Conservation (phyloP, 2,888 invertebrate genomes). For the Nemotelus nigrinus region DNA sequence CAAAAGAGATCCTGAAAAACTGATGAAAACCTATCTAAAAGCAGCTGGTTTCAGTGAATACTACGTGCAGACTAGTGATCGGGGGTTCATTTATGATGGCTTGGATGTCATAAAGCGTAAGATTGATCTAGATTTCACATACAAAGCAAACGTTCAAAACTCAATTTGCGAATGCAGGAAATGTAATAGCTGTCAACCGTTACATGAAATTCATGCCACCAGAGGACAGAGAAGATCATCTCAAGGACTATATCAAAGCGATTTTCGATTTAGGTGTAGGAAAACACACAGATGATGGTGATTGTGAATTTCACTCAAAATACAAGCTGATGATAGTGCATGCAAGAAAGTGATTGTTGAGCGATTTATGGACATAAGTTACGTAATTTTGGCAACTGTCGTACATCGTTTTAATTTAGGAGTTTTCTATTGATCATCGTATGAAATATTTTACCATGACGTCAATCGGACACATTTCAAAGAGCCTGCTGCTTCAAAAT, state of each 20-base stretch:
- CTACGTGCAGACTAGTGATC: slow-evolving; percentile 70
- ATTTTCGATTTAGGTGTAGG: slow-evolving; percentile 65
- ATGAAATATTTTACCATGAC: no score
- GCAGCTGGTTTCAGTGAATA: slow-evolving; percentile 71
- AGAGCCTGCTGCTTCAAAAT: no score
- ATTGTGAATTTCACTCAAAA: slow-evolving; percentile 65
- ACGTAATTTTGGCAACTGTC: no score
- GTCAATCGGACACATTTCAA: no score
- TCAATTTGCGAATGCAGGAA: slow-evolving; percentile 65
- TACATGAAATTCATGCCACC: slow-evolving; percentile 72
- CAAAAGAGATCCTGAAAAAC: slow-evolving; percentile 69
- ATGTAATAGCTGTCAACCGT: slow-evolving; percentile 76
- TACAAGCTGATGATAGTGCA: slow-evolving; percentile 68
- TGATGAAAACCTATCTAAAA: slow-evolving; percentile 68
- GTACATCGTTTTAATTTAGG: no score
- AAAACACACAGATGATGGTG: slow-evolving; percentile 63
- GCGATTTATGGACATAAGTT: no score
- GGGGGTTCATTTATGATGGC: slow-evolving; percentile 70
- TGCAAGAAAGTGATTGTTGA: slow-evolving; percentile 60
- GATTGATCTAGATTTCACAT: not conserved
- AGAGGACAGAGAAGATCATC: slow-evolving; percentile 69
- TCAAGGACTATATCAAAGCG: slow-evolving; percentile 70
- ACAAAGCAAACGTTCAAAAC: not conserved
- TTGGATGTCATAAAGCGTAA: slow-evolving; percentile 69
- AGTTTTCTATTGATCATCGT: no score